Base-by-base conservation (phyloP, 2,888 invertebrate species). In the Thereva nobilitata region DNA sequence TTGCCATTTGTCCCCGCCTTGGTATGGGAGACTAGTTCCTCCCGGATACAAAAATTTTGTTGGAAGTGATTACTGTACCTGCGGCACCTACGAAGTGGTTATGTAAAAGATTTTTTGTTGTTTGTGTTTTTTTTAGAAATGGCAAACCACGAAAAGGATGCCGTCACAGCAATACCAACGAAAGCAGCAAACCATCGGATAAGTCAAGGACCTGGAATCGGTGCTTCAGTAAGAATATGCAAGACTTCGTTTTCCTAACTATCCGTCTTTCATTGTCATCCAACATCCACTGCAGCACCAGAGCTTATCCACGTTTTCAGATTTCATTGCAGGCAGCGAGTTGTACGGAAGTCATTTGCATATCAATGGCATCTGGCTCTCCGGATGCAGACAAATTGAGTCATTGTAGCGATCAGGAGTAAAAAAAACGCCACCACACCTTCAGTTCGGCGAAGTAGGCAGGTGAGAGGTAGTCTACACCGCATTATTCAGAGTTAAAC, bases 331-430 rank as follows among this genome's bases (percentile, higher is more conserved):
- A 12, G 9, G 8, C 35, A 6, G 12, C 12, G 59, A 50, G 50
- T 61, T 49, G 50, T 61, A 49, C 40, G 54, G 61, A 59, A 66
- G 53, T 61, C 53, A 66, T 66, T 66, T 66, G 66, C 66, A 66
- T 66, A 59, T 66, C 66, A 66, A 66, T 66, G 40, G 59, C 53
- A 53, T 61, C 56, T 12, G 56, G 38, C 38, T 57, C 44, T 52
- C 61, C 59, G 66, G 59, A 66, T 59, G 66, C 66, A 66, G 66
- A 66, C 66, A 66, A 66, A 66, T 66, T 66, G 59, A 59, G 61
- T 66, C 54, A 54, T 61, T 66, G 59, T 50, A 44, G 44, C 59
- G 53, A 42, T 34, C 35, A 41, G 45, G 52, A 64, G 23, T 2
- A 23, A 23, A 64, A 63, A 54, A 64, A 53, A 12, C 50, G 40